Evolutionary conservation across 2,888 invertebrate genomes (phyloP), one percentile per base, ranked within the genome.

Genomic region (Dione juno): DNA sequence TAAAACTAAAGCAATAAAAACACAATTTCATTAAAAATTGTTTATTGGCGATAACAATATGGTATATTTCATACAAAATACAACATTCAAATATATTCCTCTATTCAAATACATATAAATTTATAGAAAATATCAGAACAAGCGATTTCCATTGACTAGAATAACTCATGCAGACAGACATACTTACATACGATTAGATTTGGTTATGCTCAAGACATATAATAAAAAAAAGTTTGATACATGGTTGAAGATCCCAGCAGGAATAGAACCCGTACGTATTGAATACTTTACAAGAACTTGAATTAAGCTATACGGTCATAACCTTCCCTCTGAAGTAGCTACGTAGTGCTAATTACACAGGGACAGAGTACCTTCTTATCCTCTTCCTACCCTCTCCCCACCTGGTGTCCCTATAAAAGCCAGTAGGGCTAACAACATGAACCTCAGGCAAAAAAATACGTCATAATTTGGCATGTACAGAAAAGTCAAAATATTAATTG

Each of bases 21-120:
- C 8, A 43, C 37, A 59, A 54, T 72, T 75, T 70, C 77, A 79
- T 84, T 80, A 84, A 81, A 88, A 54, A 88, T 86, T 87, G 80
- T 90, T 85, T 89, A 88, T 84, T 89, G 82, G 85, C 82, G 82
- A 84, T 89, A 90, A 90, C 90, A 89, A 84, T 76, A 77, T 76
- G 77, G 84, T 88, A 88, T 85, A 88, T 78, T 84, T 80, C 85
- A 87, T 90, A 90, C 86, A 90, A 91, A 90, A 90, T 89, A 91
- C 89, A 87, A 86, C 82, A 85, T 82, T 85, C 80, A 86, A 86
- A 85, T 86, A 85, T 82, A 78, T 80, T 52, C 50, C 13, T 65
- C 52, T 76, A 79, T 79, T 77, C 75, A 79, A 45, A 66, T 74
- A 65, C 52, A 79, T 84, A 77, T 75, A 78, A 74, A 75, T 71